These are phyloP conservation scores for Varanus salvator DNA, from an alignment of 2,113 vertebrate species.

Conservation along the genomic window DNA sequence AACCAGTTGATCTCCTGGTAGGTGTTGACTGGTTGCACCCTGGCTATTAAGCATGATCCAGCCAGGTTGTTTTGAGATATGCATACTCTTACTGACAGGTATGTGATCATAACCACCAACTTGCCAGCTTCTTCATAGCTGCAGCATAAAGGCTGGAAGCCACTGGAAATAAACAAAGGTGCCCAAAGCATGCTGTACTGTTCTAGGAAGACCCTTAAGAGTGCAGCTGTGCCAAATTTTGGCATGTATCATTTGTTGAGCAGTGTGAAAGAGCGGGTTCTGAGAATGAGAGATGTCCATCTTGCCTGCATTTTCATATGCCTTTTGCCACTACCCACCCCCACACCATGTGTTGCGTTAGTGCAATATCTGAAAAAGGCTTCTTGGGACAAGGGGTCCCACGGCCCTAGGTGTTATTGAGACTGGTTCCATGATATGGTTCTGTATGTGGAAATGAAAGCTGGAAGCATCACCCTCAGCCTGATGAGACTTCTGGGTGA, in stretches of 20 bases:
- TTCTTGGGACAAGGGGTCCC: neutral
- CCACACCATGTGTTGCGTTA: neutral
- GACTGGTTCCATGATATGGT: neutral
- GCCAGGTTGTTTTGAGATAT: neutral
- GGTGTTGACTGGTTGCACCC: neutral
- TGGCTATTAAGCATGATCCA: neutral
- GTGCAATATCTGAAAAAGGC: neutral
- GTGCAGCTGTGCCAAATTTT: neutral
- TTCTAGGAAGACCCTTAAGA: neutral
- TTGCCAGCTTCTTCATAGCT: neutral
- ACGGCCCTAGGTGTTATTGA: neutral
- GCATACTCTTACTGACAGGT: neutral
- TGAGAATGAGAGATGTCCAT: neutral
- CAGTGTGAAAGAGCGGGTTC: neutral
- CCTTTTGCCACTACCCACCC: neutral
- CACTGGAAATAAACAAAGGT: neutral
- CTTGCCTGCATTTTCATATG: neutral
- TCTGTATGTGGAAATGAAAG: neutral
- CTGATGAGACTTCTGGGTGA: neutral
- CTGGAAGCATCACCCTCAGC: neutral
- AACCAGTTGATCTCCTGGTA: neutral
- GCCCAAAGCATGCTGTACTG: neutral
- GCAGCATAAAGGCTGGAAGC: neutral
- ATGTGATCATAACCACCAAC: neutral
- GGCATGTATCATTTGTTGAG: neutral